A percentile compares a stretch with the other conserved stretches of the same genome.
phyloP scores from a whole-genome alignment of 2,113 vertebrate species.

The Cairina moschata region DNA sequence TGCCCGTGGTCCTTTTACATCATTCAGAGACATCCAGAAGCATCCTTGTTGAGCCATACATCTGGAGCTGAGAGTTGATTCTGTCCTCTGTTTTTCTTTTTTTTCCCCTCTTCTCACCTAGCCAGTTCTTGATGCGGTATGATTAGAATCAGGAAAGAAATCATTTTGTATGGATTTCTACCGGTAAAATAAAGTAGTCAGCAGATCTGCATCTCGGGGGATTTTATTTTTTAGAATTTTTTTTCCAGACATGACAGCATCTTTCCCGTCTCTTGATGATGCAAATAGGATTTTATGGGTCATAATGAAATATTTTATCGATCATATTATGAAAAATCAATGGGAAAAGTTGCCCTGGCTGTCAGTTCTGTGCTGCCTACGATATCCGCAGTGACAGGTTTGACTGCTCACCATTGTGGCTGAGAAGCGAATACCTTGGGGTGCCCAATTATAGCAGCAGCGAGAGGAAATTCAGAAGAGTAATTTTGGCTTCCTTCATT shows the following conservation, averaged over 20 bases:
- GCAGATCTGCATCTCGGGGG: neutral
- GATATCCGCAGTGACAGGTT: neutral
- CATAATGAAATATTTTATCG: conserved; percentile 36
- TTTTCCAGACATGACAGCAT: neutral
- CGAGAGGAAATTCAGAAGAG: conserved; percentile 57
- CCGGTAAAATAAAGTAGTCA: neutral
- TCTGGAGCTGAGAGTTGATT: neutral
- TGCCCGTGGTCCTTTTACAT: neutral
- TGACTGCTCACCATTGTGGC: conserved; percentile 26
- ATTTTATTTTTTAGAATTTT: neutral
- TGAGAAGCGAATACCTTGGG: conserved; percentile 43
- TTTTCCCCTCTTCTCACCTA: neutral
- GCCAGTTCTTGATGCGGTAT: neutral
- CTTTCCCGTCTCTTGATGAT: neutral
- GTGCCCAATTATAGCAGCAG: conserved; percentile 50
- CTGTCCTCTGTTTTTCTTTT: neutral
- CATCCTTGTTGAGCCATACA: neutral
- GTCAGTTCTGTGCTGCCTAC: conserved; percentile 18
- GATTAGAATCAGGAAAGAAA: neutral
- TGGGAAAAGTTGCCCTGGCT: neutral
- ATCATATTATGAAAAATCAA: conserved; percentile 56
- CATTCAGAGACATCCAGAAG: neutral
- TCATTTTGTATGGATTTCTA: neutral
- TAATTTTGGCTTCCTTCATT: conserved; percentile 52
- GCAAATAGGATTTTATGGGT: neutral